Evolutionary conservation across 1,140 invertebrate species (phyloP).

Genomic region (Macrobrachium nipponense): DNA sequence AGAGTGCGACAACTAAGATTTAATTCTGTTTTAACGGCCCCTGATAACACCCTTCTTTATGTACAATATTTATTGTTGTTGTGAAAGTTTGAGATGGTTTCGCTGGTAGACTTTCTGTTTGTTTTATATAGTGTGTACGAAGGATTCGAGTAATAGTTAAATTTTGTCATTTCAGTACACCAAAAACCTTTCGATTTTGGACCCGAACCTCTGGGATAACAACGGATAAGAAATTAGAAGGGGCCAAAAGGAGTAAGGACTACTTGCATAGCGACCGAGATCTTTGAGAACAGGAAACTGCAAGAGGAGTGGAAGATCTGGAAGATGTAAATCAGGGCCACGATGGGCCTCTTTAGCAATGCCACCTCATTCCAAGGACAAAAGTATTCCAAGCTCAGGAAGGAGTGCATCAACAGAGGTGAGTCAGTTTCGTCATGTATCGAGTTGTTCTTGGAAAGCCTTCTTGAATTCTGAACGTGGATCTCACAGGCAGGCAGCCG

Average conservation of each 20-base stretch:
- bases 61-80: no score
- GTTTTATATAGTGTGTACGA: no score
- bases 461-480: not conserved
- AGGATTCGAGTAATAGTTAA: no score
- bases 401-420: slow-evolving; percentile 63
- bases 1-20: no score
- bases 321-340: slow-evolving; percentile 43
- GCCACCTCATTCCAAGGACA: slow-evolving; percentile 49
- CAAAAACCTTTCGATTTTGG: no score
- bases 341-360: slow-evolving; percentile 55
- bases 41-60: no score
- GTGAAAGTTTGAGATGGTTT: no score
- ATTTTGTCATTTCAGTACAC: no score
- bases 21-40: no score
- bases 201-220: no score
- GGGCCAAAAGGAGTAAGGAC: not conserved
- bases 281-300: slow-evolving; percentile 1
- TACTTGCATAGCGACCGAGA: not conserved
- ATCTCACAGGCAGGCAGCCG: not conserved
- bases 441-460: not conserved
- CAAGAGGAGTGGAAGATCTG: slow-evolving; percentile 14
- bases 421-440: not conserved
- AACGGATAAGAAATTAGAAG: not conserved
- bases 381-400: slow-evolving; percentile 57
- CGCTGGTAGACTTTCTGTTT: no score